A percentile compares a stretch with the other conserved stretches of the same genome.
Conservation (phyloP, 2,797 vertebrate species). For the Myiothlypis chrysogaster region DNA sequence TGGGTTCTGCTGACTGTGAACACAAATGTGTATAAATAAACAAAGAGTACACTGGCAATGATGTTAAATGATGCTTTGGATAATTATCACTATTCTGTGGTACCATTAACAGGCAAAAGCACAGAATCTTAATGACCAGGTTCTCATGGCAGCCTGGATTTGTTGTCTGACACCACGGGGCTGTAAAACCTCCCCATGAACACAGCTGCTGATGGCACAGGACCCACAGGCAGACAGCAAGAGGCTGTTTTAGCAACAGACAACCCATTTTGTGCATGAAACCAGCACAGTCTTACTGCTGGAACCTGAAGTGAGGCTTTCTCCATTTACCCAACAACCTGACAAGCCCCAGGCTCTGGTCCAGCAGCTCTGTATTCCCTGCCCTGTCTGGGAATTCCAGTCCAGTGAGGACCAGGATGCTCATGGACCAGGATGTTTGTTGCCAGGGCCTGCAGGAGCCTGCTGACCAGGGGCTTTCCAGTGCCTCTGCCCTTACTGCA, state of each 20-base stretch:
- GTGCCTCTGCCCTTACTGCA: not conserved
- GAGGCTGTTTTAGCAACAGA: not conserved
- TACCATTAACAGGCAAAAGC: conserved; percentile 61
- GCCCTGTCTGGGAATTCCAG: not conserved
- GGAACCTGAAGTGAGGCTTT: not conserved
- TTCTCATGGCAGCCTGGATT: not conserved
- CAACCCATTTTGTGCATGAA: not conserved
- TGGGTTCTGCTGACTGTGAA: conserved; percentile 63
- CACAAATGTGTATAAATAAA: conserved; percentile 56
- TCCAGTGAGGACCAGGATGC: fast-evolving
- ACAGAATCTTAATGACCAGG: conserved; percentile 62
- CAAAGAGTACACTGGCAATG: conserved; percentile 52
- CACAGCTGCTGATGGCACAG: not conserved
- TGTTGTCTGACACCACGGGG: conserved; percentile 36
- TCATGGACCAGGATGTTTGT: no score
- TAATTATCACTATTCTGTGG: conserved; percentile 66
- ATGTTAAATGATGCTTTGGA: conserved; percentile 70
- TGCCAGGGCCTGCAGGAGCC: not conserved
- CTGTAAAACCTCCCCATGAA: not conserved
- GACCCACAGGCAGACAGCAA: not conserved
- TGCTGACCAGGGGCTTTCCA: not conserved
- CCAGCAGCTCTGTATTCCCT: not conserved
- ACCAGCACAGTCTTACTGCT: not conserved
- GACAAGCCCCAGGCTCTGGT: not conserved
- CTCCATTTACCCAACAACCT: not conserved